These are phyloP conservation scores for Orchesella cincta DNA, from an alignment of 1,140 invertebrate species.

Conservation along the genomic window DNA sequence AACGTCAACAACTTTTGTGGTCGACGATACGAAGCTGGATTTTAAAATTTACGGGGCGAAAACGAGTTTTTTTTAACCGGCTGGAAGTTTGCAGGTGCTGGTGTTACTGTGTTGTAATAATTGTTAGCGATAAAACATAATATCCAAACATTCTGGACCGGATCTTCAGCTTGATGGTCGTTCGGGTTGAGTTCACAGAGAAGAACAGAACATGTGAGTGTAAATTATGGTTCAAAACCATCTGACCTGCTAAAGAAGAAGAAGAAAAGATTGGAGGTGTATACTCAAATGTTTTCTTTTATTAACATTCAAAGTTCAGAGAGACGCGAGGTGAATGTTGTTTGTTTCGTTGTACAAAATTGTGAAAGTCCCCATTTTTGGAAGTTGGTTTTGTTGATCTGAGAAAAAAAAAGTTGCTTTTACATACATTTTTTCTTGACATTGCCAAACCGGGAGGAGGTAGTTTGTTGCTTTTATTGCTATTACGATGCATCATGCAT, in stretches of 20 bases:
- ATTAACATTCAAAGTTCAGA: not conserved
- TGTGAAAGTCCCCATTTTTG: conserved; percentile 29
- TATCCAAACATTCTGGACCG: conserved; percentile 4
- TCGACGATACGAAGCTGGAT: too few species aligned
- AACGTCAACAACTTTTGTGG: too few species aligned
- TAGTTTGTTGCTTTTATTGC: conserved; percentile 12
- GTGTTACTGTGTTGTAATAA: too few species aligned
- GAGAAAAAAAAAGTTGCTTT: not conserved
- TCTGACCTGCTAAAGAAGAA: not conserved
- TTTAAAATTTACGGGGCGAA: too few species aligned
- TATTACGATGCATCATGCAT: not conserved
- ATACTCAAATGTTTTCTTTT: not conserved
- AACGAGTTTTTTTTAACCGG: too few species aligned
- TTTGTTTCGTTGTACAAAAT: not conserved
- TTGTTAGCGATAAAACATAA: too few species aligned
- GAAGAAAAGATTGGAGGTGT: not conserved
- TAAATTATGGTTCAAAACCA: not conserved
- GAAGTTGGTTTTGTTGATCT: not conserved
- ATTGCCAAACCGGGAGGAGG: conserved; percentile 19
- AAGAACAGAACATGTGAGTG: not conserved
- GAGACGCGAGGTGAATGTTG: conserved; percentile 21
- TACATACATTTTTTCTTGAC: not conserved
- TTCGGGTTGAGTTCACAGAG: not conserved
- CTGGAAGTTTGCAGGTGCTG: too few species aligned
- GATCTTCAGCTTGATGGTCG: conserved; percentile 11